phyloP scores from a whole-genome alignment of 2,888 invertebrate genomes.

The Pseudeuparius sepicola region DNA sequence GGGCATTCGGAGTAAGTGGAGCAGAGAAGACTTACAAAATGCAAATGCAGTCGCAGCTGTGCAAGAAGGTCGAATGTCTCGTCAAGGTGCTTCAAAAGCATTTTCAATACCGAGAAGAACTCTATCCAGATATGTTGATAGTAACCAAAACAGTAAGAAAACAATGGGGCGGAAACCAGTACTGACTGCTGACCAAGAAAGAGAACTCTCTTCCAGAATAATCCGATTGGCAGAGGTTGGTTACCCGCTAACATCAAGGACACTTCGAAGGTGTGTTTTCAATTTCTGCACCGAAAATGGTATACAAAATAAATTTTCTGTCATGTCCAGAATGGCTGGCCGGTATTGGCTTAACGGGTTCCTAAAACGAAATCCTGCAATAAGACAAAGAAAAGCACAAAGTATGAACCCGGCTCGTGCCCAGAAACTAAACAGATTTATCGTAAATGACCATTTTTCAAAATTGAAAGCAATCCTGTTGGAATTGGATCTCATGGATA shows the following conservation, averaged over 20 bases:
- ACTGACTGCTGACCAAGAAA: constrained; percentile 13
- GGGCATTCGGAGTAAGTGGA: constrained; percentile 14
- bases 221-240: constrained; percentile 16
- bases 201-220: constrained; percentile 16
- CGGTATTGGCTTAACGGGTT: constrained; percentile 15
- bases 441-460: too few relatives aligned
- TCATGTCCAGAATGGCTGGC: constrained; percentile 12
- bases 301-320: constrained; percentile 8
- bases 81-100: constrained; percentile 9
- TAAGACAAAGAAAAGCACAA: constrained; percentile 25
- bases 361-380: constrained; percentile 19
- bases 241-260: constrained; percentile 13
- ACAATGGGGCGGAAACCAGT: constrained; percentile 12
- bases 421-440: constrained; percentile 25
- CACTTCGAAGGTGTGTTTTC: constrained; percentile 14
- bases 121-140: constrained; percentile 8
- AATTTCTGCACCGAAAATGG: constrained; percentile 9
- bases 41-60: constrained; percentile 14
- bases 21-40: constrained; percentile 9
- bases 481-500: constrained; percentile 12
- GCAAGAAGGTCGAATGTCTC: constrained; percentile 12
- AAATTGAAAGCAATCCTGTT: constrained; percentile 9
- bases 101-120: constrained; percentile 14
- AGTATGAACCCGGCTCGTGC: constrained; percentile 25
- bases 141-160: constrained; percentile 3